These are phyloP conservation scores for Labeo calbasu DNA, from an alignment of 2,797 vertebrate species.

Conservation along the genomic window DNA sequence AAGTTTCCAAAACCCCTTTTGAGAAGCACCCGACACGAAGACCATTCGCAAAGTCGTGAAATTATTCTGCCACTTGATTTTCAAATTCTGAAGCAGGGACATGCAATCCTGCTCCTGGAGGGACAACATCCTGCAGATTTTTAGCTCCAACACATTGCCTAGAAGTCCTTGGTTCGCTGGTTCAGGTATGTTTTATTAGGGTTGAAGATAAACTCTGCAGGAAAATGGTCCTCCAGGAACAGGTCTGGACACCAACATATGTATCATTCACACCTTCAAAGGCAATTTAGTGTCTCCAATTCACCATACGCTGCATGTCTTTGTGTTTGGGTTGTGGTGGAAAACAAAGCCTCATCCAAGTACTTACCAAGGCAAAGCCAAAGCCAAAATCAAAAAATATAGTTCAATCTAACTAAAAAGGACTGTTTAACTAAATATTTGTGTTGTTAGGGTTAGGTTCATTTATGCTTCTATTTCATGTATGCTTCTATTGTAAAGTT, in stretches of 20 bases:
- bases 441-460: too few relatives aligned
- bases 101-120: too few relatives aligned
- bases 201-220: too few relatives aligned
- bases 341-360: not conserved
- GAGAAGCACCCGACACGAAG: not conserved
- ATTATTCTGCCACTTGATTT: not conserved
- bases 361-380: not conserved
- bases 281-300: not conserved
- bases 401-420: not conserved
- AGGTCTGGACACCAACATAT: not conserved
- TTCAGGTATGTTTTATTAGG: not conserved
- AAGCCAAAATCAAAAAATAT: not conserved
- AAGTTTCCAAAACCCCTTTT: not conserved
- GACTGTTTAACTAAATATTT: not conserved
- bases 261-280: not conserved
- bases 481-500: too few relatives aligned
- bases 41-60: not conserved
- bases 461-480: too few relatives aligned
- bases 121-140: too few relatives aligned
- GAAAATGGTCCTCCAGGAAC: too few relatives aligned
- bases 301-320: not conserved
- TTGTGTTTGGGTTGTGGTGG: not conserved
- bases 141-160: too few relatives aligned
- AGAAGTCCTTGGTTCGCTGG: not conserved
- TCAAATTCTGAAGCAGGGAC: too few relatives aligned